Base-by-base conservation (phyloP, 2,113 vertebrate species). In the Cochlearius cochlearius region DNA sequence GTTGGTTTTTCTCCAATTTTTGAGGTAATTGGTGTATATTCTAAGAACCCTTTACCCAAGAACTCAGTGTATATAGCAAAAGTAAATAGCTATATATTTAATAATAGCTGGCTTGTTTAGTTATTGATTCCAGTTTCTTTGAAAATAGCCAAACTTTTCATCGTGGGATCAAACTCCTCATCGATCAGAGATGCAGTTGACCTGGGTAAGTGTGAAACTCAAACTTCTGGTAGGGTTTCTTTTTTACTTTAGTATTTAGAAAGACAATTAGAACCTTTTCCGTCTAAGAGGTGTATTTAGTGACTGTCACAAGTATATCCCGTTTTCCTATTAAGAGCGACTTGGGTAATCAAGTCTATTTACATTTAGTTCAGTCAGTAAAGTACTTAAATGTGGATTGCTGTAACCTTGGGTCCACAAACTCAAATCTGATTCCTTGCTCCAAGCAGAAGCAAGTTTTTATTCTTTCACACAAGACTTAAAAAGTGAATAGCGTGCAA, bases 141-240 rank as follows among this genome's bases (percentile, higher is more conserved):
- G 58, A 91, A 92, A 92, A 39, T 92, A 99, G 99, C 98, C 73
- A 99, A 99, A 95, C 98, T 99, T 67, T 99, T 99, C 97, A 97
- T 99, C 76, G 98, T 98, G 69, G 98, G 98, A 95, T 97, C 99
- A 72, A 98, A 97, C 87, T 97, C 97, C 58, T 98, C 99, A 16
- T 99, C 99, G 0, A 99, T 99, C 96, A 98, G 96, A 97, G 98
- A 98, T 88, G 99, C 99, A 29, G 98, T 99, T 86, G 98, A 99
- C 89, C 97, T 99, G 98, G 99, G 99, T 99, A 98, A 99, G 99
- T 96, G 91, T 66, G 69, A 92, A 88, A 88, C 36, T 71, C 63
- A 58, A 26, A 90, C 11, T 67, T 64, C 17, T 68, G n/a, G 17
- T 56, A 73, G 26, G 5, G n/a, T 72, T 92, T 81, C 27, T 59